Base-by-base conservation (phyloP, 2,888 invertebrate species). In the Orthosia incerta region DNA sequence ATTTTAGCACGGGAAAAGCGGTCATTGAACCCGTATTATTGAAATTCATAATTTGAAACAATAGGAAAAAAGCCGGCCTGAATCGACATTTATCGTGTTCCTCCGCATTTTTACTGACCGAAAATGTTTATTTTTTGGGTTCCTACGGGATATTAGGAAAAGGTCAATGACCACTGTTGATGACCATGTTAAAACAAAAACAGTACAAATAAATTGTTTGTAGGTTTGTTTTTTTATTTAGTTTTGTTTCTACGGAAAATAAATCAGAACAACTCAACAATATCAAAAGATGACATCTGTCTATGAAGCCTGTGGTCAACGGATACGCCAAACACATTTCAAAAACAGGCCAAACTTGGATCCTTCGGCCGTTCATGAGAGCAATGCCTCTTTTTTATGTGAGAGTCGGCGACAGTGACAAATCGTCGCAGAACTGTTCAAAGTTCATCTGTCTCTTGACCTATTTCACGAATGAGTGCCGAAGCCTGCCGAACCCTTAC, bases 361-460 rank as follows among this genome's bases (percentile, higher is more conserved):
- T 62, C 64, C 61, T 53, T 63, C 53, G 23, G 61, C 61, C 74
- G 64, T 71, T 79, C 77, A 84, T 68, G 57, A 73, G 62, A 71
- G 72, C 82, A 67, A 84, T 85, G 73, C 70, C 59, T 79, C 84
- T 86, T 86, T 85, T 86, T 82, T 79, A n/a, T 86, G 76, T 76
- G 73, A 67, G 64, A 76, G 66, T 76, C 60, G 74, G 65, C 74
- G 85, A 86, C 86, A 84, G 68, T 84, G 88, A 90, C 82, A 86
- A 89, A 90, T 90, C 83, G 83, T 69, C 62, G 71, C 63, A 39
- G 65, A 86, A 84, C 83, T 80, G 85, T 87, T 87, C 88, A 85
- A 87, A 80, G 85, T 87, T 87, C 88, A 86, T 87, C 82, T 80
- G 87, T 89, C 87, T 85, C 89, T 88, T 88, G 89, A 90, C 89